Evolutionary conservation across 2,113 vertebrate genomes (phyloP).

Genomic region (Formicarius rufipectus): DNA sequence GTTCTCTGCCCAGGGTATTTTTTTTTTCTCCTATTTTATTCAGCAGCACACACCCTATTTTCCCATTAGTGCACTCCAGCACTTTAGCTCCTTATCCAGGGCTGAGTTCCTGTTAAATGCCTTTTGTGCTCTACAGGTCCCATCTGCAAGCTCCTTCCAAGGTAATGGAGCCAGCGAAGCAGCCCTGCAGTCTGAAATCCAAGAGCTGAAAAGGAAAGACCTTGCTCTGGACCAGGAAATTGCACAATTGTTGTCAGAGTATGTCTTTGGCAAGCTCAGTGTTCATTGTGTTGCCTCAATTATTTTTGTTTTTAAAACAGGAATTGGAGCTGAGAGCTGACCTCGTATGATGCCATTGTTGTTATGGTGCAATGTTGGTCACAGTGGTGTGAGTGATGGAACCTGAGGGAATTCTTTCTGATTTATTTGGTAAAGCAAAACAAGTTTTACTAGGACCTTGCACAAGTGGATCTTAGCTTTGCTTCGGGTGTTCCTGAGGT

Average conservation of each 20-base stretch:
- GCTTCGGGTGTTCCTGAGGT: neutral
- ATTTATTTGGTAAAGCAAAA: neutral
- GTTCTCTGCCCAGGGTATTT: neutral
- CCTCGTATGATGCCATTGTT: neutral
- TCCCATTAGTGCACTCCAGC: neutral
- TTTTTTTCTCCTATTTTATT: neutral
- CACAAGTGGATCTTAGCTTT: neutral
- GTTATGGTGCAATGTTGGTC: neutral
- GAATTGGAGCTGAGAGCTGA: neutral
- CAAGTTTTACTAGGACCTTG: neutral
- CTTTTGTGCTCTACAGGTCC: constrained; percentile 45
- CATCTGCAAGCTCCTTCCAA: neutral
- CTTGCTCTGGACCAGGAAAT: constrained; percentile 73
- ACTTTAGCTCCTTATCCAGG: neutral
- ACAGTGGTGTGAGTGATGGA: neutral
- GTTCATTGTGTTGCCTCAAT: neutral
- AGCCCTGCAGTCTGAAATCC: constrained; percentile 41
- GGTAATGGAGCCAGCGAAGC: neutral
- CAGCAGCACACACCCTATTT: neutral
- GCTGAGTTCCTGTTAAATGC: neutral
- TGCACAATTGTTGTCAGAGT: constrained; percentile 68
- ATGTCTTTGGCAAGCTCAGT: neutral
- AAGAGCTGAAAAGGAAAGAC: constrained; percentile 67
- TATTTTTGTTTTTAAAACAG: neutral
- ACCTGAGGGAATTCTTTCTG: neutral